Evolutionary conservation across 2,888 invertebrate species (phyloP).

Genomic region (Eupithecia abbreviata): DNA sequence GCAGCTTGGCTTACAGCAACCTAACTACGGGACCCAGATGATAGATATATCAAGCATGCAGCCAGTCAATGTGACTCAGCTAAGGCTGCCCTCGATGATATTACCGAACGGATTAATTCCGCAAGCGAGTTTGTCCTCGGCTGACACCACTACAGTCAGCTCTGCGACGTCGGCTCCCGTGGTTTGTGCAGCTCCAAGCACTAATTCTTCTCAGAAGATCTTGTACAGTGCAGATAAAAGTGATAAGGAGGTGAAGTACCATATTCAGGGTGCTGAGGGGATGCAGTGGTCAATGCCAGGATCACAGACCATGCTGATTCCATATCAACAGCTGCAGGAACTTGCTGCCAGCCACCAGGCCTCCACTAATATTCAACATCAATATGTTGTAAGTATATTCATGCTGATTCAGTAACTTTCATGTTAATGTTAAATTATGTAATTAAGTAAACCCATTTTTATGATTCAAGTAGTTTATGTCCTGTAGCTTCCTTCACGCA

Average conservation of each 20-base stretch:
- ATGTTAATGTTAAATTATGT: background rate
- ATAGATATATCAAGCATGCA: slow-evolving; percentile 78
- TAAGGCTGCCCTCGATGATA: slow-evolving; percentile 76
- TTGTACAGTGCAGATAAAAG: slow-evolving; percentile 77
- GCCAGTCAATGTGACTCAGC: slow-evolving; percentile 76
- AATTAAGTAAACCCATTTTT: background rate
- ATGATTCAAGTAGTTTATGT: background rate
- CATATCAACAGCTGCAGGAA: slow-evolving; percentile 78
- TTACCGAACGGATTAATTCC: slow-evolving; percentile 75
- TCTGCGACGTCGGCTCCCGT: slow-evolving; percentile 75
- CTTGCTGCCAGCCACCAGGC: slow-evolving; percentile 68
- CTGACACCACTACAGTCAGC: slow-evolving; percentile 76
- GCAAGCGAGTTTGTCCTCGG: slow-evolving; percentile 70
- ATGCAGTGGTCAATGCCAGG: slow-evolving; percentile 79
- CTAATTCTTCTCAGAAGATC: slow-evolving; percentile 75
- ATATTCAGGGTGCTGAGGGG: slow-evolving; percentile 75
- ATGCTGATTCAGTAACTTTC: background rate
- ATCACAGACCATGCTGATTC: slow-evolving; percentile 79
- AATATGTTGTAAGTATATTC: slow-evolving; percentile 73
- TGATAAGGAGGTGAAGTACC: slow-evolving; percentile 78
- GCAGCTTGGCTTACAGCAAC: slow-evolving; percentile 69
- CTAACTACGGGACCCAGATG: slow-evolving; percentile 74
- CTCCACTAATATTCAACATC: slow-evolving; percentile 71
- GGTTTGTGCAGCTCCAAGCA: slow-evolving; percentile 77
- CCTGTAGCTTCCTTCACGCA: background rate